Evolutionary conservation across 2,888 invertebrate species (phyloP).

Genomic region (Meghimatium bilineatum): DNA sequence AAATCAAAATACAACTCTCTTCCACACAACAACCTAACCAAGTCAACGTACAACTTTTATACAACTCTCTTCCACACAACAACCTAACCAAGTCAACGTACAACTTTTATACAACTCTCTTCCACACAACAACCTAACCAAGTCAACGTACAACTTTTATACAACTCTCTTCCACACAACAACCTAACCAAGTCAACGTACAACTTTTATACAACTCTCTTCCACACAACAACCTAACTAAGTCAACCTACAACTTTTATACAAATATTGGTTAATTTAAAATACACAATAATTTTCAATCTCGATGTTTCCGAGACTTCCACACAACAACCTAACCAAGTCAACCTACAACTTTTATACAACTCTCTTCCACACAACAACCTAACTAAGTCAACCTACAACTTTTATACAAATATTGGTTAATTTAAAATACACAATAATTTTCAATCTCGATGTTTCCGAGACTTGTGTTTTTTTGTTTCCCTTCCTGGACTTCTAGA

Average conservation of each 20-base stretch:
- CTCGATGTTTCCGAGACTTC: slow-evolving; percentile 63
- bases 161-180: no score
- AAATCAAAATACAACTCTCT: not conserved
- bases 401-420: not conserved
- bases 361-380: not conserved
- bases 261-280: not conserved
- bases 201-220: no score
- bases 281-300: slow-evolving; percentile 41
- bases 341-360: not conserved
- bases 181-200: no score
- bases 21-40: not conserved
- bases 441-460: slow-evolving; percentile 56
- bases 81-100: not conserved
- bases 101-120: no score
- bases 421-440: not conserved
- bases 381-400: not conserved
- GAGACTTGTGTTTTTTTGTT: slow-evolving; percentile 68
- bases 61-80: not conserved
- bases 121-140: no score
- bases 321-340: no score
- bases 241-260: no score
- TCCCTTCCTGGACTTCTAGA: slow-evolving; percentile 66
- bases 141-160: no score
- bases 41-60: not conserved
- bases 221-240: no score